Evolutionary conservation across 2,113 vertebrate species (phyloP).

Genomic region (Ochotona princeps): DNA sequence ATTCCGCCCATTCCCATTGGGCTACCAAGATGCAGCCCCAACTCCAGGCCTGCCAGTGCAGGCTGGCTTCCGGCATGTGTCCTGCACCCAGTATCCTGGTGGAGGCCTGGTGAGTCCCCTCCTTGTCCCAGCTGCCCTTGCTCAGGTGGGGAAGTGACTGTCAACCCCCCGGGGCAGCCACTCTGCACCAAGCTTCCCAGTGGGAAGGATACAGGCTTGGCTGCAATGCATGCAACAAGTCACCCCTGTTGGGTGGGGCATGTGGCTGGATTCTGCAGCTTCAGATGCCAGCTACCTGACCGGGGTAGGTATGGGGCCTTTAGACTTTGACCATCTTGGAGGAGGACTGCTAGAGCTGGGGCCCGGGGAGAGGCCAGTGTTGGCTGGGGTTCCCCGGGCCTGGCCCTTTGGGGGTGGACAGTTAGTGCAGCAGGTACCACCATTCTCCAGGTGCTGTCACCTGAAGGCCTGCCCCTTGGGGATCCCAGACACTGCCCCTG

Average conservation of each 20-base stretch:
- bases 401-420: not conserved
- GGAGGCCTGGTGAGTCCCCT: conserved; percentile 60
- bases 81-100: conserved; percentile 63
- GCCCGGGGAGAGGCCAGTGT: not conserved
- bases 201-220: not conserved
- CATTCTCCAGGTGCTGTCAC: not conserved
- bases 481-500: too few relatives aligned
- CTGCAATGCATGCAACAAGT: not conserved
- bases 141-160: not conserved
- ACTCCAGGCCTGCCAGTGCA: conserved; percentile 78
- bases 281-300: not conserved
- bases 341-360: not conserved
- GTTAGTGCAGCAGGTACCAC: not conserved
- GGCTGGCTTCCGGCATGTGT: conserved; percentile 78
- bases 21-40: conserved; percentile 75
- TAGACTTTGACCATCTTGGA: not conserved
- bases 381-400: not conserved
- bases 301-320: not conserved
- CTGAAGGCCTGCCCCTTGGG: too few relatives aligned
- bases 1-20: conserved; percentile 81
- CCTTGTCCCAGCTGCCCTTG: not conserved
- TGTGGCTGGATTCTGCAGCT: not conserved
- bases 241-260: not conserved
- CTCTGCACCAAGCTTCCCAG: too few relatives aligned
- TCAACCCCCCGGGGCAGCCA: not conserved